Base-by-base conservation (phyloP, 2,113 vertebrate genomes). In the Crotophaga sulcirostris region DNA sequence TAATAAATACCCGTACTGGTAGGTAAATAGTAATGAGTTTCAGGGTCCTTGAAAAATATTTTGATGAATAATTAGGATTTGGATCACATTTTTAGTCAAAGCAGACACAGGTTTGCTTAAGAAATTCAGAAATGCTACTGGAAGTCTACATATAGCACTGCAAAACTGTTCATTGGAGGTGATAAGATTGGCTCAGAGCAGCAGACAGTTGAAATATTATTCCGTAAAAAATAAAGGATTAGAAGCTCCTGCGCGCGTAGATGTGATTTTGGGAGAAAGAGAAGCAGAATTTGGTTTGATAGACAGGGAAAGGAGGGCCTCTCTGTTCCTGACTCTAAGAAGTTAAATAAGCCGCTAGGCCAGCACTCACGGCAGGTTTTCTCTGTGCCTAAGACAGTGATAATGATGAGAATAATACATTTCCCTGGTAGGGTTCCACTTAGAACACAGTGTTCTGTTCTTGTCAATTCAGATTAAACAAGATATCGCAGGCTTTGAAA, bases 401-500 rank as follows among this genome's bases (percentile, higher is more conserved):
- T 95, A 96, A 92, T 89, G 93, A 94, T 82, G 84, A 93, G 23
- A 95, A 88, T 93, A 95, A 96, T 75, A 70, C 54, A 31, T 81
- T 89, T 96, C 85, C 90, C 91, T 86, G 96, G 94, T 93, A 91
- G 84, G 87, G 84, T 82, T 97, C 95, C 95, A 79, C 92, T 92
- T 64, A 94, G 96, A 95, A 97, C 97, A 95, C 81, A 81, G 62
- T 19, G 74, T 97, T 96, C 97, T 90, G 91, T 97, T 94, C 95
- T 66, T 97, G 95, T 97, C 87, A 64, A 85, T 95, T 97, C 94
- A 96, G 92, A 94, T 94, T 94, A 84, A 95, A 88, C 42, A 80
- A 93, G 89, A 93, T 74, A 93, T 76, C 77, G 33, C 59, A 84
- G 68, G 87, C 87, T 95, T 96, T 92, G 85, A 90, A 94, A 89